phyloP scores from a whole-genome alignment of 2,888 invertebrate species.

The Drosophila meridiana region DNA sequence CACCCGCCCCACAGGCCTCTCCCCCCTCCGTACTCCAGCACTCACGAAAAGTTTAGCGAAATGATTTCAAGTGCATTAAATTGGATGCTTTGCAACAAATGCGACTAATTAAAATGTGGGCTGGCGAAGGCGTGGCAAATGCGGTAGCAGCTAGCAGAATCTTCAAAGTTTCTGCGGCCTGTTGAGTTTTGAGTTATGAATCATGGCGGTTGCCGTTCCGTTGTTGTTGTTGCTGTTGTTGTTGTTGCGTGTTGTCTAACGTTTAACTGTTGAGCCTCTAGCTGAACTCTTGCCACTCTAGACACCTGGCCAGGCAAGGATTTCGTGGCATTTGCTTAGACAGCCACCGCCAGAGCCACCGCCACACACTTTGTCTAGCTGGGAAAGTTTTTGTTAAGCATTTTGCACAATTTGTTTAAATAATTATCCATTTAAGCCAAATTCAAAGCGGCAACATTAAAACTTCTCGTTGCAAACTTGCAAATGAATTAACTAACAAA shows the following conservation, averaged over 20 bases:
- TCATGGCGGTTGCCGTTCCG: constrained; percentile 22
- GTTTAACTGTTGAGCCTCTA: constrained; percentile 41
- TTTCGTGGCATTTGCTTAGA: constrained; percentile 39
- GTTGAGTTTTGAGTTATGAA: constrained; percentile 63
- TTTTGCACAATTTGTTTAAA: constrained; percentile 75
- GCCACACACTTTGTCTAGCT: constrained; percentile 26
- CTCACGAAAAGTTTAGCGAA: constrained; percentile 58
- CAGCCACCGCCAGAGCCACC: constrained; percentile 30
- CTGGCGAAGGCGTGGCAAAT: constrained; percentile 46
- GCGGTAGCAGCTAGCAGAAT: constrained; percentile 30
- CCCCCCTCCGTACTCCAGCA: constrained; percentile 10
- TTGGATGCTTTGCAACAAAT: constrained; percentile 77
- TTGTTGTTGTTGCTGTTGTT: constrained; percentile 11
- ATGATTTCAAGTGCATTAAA: constrained; percentile 80
- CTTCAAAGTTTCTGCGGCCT: constrained; percentile 62
- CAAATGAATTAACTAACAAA: constrained; percentile 70
- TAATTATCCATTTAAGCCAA: constrained; percentile 75
- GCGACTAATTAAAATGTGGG: constrained; percentile 76
- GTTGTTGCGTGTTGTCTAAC: constrained; percentile 34
- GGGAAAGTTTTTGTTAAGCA: constrained; percentile 55
- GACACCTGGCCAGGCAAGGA: constrained; percentile 22
- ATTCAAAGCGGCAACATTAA: constrained; percentile 75
- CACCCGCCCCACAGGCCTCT: neutral
- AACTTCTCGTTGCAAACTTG: constrained; percentile 73
- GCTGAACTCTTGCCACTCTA: constrained; percentile 3